Base-by-base conservation (phyloP, 2,113 vertebrate species). In the Oenanthe melanoleuca region DNA sequence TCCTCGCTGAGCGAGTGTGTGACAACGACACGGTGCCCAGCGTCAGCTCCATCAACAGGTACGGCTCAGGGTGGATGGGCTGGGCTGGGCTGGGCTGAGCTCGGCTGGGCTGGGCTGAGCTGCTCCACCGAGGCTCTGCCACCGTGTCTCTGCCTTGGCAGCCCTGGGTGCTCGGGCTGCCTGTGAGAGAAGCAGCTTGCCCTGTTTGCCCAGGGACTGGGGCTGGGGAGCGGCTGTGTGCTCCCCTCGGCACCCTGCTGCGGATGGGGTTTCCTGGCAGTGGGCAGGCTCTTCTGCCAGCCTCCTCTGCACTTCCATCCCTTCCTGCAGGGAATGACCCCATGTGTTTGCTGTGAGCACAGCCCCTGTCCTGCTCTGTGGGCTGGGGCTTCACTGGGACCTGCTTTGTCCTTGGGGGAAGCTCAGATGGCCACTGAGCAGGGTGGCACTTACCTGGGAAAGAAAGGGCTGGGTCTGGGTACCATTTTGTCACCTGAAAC, bases 1-100 rank as follows among this genome's bases (percentile, higher is more conserved):
- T 99, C 81, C 98, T 99, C 53, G 99, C 99, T 0, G 99, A 99
- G 97, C 97, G 99, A 92, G 99, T 99, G 69, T 99, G 99, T 85
- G 99, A 99, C 98, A 99, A 99, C 14, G 99, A 99, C 98, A 99
- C 99, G 0, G 99, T 99, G 88, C 99, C 99, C 96, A 99, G 99
- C 5, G 99, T 99, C 98, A 99, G 99, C 82, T 99, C 99, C 79
- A 99, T 99, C 97, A 99, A 99, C 99, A 99, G 99, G 99, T 99
- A 98, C 91, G 77, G 19, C 34, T 50, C 4, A 9, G 8, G 3
- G 12, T 18, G 11, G 11, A 29, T 3, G n/a, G n/a, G n/a, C n/a
- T n/a, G n/a, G n/a, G n/a, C n/a, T n/a, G n/a, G n/a, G n/a, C n/a
- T n/a, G n/a, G n/a, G n/a, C n/a, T n/a, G n/a, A n/a, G n/a, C n/a